phyloP scores from a whole-genome alignment of 2,797 vertebrate species.

The Peromyscus melanophrys region DNA sequence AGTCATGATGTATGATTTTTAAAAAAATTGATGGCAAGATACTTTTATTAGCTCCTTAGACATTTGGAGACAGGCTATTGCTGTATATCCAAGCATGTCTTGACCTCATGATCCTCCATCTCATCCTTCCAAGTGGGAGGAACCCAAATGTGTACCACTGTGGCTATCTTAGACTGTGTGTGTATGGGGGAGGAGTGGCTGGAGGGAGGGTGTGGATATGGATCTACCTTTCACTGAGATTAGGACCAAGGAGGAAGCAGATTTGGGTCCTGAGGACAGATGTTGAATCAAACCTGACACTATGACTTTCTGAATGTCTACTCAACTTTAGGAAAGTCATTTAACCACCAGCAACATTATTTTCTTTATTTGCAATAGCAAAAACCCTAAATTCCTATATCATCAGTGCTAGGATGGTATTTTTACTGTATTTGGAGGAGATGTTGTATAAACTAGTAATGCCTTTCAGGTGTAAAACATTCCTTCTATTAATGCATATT shows the following conservation, averaged over 20 bases:
- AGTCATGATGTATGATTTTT: no score
- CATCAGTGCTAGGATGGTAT: background rate
- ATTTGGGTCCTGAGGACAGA: background rate
- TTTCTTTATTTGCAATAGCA: background rate
- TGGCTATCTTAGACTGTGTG: background rate
- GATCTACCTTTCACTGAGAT: background rate
- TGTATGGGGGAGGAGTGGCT: background rate
- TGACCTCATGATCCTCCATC: background rate
- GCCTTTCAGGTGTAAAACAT: background rate
- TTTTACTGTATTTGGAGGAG: background rate
- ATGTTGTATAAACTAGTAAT: background rate
- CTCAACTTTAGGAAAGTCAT: background rate
- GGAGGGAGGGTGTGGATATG: no score
- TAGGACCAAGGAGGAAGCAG: background rate
- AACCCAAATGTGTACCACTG: background rate
- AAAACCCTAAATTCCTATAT: background rate
- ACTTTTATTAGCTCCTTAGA: background rate
- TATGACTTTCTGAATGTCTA: background rate
- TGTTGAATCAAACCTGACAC: background rate
- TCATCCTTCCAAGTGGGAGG: background rate
- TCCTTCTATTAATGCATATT: background rate
- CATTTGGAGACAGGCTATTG: background rate
- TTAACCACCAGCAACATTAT: background rate
- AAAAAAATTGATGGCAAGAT: background rate
- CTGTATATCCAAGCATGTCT: no score